Base-by-base conservation (phyloP, 2,888 invertebrate genomes). In the Bursaphelenchus okinawaensis region DNA sequence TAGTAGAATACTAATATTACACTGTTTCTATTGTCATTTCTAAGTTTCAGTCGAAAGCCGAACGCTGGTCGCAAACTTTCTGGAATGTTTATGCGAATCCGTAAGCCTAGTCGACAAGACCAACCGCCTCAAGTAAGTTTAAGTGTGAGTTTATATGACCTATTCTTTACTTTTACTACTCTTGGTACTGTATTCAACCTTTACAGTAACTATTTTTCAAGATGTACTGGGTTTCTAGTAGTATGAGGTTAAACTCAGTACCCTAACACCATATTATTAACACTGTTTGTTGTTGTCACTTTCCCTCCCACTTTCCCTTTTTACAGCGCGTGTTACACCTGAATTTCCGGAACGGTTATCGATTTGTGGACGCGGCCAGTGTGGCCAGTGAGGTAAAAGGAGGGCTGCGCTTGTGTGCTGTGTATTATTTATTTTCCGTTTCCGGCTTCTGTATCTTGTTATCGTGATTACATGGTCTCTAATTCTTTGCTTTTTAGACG, bases 31-130 rank as follows among this genome's bases (percentile, higher is more conserved):
- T 60, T 69, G 68, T 69, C 29, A 28, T 20, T 19, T n/a, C 23
- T 67, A 12, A 0, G 27, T 69, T 69, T 29, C 65, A 62, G 73
- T 20, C 65, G 58, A 16, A 69, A 69, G 56, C 62, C 68, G 61
- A 62, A 72, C 62, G 67, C 70, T 67, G 74, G 61, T 9, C 72
- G 78, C 4, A 73, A 78, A n/a, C 65, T 79, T 16, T 79, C 79
- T 4, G 79, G 73, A 60, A 76, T 81, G 78, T 76, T 78, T 66
- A 68, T 72, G n/a, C 71, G 76, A 27, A 73, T 80, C 52, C 70
- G 76, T n/a, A 68, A 31, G 62, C 58, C 55, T 26, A 50, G 50
- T 23, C 31, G 70, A 12, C 50, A 71, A 28, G 68, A 70, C 51
- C 67, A 73, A 29, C 72, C 71, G 24, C 67, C 55, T 6, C 66